Evolutionary conservation across 2,113 vertebrate genomes (phyloP).

Genomic region (Prunella fulvescens): DNA sequence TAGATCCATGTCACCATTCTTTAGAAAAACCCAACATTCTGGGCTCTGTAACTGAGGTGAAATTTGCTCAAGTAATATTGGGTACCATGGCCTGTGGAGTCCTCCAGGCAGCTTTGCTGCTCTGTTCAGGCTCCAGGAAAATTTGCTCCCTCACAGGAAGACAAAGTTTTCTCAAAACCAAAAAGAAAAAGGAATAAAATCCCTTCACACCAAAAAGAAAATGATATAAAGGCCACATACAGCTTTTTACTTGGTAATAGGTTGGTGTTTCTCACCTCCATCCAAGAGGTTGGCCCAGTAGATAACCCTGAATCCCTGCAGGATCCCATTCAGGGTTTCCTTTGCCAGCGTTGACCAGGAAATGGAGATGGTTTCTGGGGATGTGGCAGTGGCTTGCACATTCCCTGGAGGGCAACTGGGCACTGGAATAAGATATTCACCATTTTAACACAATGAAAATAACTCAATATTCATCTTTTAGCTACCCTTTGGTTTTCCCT

Average conservation of each 20-base stretch:
- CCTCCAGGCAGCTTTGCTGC: background rate
- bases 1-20: background rate
- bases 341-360: slow-evolving; percentile 92
- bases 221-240: fast-evolving
- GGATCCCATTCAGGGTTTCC: slow-evolving; percentile 94
- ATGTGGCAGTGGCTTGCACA: slow-evolving; percentile 91
- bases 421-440: slow-evolving; percentile 73
- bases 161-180: background rate
- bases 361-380: slow-evolving; percentile 94
- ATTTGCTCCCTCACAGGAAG: background rate
- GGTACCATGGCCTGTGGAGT: background rate
- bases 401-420: slow-evolving; percentile 95
- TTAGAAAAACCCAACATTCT: background rate
- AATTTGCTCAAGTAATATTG: background rate
- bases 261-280: slow-evolving; percentile 79
- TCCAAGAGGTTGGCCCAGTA: slow-evolving; percentile 98
- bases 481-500: background rate
- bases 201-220: background rate
- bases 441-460: background rate
- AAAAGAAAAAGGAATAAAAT: background rate
- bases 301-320: slow-evolving; percentile 96
- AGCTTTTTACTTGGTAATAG: background rate
- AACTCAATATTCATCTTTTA: background rate
- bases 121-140: background rate
- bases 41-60: background rate